A percentile compares a stretch with the other conserved stretches of the same genome.
These are phyloP conservation scores for Cichlasoma orientale DNA, from an alignment of 2,797 vertebrate species.

Conservation along the genomic window DNA sequence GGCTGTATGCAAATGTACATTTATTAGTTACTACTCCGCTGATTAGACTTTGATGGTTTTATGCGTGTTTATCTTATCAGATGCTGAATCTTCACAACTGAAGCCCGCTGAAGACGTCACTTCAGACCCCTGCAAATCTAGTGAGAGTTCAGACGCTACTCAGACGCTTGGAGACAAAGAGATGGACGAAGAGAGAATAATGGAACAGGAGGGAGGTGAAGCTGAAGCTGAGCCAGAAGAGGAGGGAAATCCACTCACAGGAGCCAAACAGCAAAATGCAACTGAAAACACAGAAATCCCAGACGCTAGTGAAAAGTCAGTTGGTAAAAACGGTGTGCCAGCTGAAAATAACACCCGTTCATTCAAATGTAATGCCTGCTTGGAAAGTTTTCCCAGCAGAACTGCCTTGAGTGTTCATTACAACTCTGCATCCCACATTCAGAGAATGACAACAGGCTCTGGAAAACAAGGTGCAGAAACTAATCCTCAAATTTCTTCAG, in stretches of 20 bases:
- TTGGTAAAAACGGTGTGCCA: constrained; percentile 66
- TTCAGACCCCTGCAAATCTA: constrained; percentile 69
- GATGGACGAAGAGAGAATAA: constrained; percentile 73
- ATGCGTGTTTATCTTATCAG: constrained; percentile 57
- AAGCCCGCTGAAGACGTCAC: constrained; percentile 65
- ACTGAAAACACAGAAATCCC: constrained; percentile 67
- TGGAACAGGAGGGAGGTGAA: constrained; percentile 67
- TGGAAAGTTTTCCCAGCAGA: constrained; percentile 89
- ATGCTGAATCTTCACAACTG: constrained; percentile 67
- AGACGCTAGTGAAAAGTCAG: constrained; percentile 64
- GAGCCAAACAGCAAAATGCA: constrained; percentile 66
- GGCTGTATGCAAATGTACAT: not conserved
- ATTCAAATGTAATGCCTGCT: constrained; percentile 90
- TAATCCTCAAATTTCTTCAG: constrained; percentile 44
- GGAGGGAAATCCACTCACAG: constrained; percentile 63
- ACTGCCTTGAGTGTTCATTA: constrained; percentile 91
- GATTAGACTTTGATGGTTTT: not conserved
- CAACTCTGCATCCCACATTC: constrained; percentile 90
- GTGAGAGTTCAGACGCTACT: constrained; percentile 59
- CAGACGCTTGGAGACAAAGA: constrained; percentile 64
- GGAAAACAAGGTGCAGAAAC: constrained; percentile 68
- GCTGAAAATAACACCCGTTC: constrained; percentile 76
- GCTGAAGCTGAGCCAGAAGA: constrained; percentile 65
- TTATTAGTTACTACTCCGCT: not conserved
- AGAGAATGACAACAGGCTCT: constrained; percentile 87